phyloP scores from a whole-genome alignment of 2,113 vertebrate species.

The Megatriorchis doriae region DNA sequence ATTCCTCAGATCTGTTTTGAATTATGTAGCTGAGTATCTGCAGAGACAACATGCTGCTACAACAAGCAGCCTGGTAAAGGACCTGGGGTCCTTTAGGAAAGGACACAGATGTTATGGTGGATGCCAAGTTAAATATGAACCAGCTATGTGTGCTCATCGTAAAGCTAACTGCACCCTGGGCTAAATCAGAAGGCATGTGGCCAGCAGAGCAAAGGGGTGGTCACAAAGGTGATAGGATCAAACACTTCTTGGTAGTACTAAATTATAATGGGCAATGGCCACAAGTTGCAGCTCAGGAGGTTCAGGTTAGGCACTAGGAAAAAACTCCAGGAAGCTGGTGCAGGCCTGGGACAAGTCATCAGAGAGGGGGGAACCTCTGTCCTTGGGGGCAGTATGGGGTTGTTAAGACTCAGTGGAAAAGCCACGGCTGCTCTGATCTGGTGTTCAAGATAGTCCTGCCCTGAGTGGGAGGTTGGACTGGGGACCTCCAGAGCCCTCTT shows the following conservation, averaged over 20 bases:
- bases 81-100: not conserved
- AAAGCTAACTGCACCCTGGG: not conserved
- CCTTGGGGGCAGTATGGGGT: not conserved
- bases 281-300: not conserved
- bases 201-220: not conserved
- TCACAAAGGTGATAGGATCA: not conserved
- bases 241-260: not conserved
- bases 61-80: not conserved
- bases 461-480: not conserved
- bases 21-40: not conserved
- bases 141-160: not conserved
- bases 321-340: not conserved
- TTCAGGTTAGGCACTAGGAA: not conserved
- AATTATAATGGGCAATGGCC: not conserved
- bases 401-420: not conserved
- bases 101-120: not conserved
- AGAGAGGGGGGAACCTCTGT: not conserved
- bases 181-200: not conserved
- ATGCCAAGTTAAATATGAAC: not conserved
- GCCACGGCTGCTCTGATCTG: not conserved
- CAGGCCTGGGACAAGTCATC: not conserved
- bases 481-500: not conserved
- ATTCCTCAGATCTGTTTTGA: not conserved
- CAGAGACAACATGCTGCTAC: not conserved
- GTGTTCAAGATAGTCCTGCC: not conserved